Evolutionary conservation across 2,797 vertebrate species (phyloP).

Genomic region (Yasuhikotakia modesta): DNA sequence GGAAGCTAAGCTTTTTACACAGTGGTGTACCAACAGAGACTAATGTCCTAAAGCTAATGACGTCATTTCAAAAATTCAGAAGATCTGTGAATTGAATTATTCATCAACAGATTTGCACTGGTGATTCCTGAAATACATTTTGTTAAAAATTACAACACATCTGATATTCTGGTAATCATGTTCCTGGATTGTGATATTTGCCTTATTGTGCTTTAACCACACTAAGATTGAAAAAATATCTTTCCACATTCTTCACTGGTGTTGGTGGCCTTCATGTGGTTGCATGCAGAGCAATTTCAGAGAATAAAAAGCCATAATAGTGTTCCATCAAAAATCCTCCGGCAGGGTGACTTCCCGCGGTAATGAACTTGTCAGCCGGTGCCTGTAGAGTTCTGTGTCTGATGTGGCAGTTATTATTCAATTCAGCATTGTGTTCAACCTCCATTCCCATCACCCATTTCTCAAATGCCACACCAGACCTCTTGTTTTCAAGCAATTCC

Average conservation of each 20-base stretch:
- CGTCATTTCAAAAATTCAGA: no score
- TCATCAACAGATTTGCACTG: not conserved
- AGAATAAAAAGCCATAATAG: conserved; percentile 62
- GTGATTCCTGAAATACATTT: not conserved
- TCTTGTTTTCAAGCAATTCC: conserved; percentile 70
- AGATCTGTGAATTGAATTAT: not conserved
- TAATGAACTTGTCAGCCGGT: conserved; percentile 78
- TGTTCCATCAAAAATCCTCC: conserved; percentile 65
- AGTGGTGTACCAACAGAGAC: no score
- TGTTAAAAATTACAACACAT: not conserved
- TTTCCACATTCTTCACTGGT: conserved; percentile 28
- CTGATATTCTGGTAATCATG: not conserved
- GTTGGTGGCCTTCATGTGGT: conserved; percentile 53
- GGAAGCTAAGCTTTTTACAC: no score
- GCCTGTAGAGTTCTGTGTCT: conserved; percentile 68
- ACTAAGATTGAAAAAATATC: not conserved
- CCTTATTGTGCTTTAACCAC: not conserved
- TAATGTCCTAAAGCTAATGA: no score
- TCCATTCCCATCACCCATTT: conserved; percentile 66
- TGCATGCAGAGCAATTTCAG: conserved; percentile 70
- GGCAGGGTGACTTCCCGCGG: conserved; percentile 68
- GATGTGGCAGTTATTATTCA: conserved; percentile 74
- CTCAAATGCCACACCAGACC: conserved; percentile 65
- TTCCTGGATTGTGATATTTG: not conserved
- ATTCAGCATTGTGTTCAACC: conserved; percentile 67